Base-by-base conservation (phyloP, 1,140 invertebrate genomes). In the Euglossa dilemma region DNA sequence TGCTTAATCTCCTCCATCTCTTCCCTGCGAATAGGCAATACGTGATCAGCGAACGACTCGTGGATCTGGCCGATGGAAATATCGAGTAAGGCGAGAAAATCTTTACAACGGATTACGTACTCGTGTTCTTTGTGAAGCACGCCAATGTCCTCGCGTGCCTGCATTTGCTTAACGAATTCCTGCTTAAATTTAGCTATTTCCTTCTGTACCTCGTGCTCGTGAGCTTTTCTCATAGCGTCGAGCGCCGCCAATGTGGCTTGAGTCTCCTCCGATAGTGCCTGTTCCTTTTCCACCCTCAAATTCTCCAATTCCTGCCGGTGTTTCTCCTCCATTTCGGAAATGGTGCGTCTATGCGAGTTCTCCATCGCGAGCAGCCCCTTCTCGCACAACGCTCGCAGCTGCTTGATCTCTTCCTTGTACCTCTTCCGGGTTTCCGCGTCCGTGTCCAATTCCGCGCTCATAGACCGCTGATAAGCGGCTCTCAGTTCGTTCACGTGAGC, bases 191-290 rank as follows among this genome's bases (percentile, higher is more conserved):
- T 97, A 23, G 97, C 95, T 20, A 98, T 97, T 94, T 98, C 97
- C 70, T 97, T 96, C 89, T 98, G 97, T 43, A 99, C 97, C 92
- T 99, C 98, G 85, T 96, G 97, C 94, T 98, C 97, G 92, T 99
- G 98, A 2, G 98, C 98, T 93, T 98, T 98, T 61, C 97, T 95
- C 97, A 99, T 98, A 7, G 98, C 98, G 93, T 99, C 98, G 75
- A 99, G 93, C 23, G 98, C 98, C 84, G 96, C 96, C 73, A 97
- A 91, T 47, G 97, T 97, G 8, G 96, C 96, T 93, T 98, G 97
- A 11, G 98, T 98, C 94, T 98, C 98, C 93, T 98, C 98, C 23
- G 97, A 97, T 50, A 98, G 92, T 8, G 97, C 97, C 87, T 98
- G 97, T 91, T 98, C 98, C 91, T 98, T 98, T 89, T 98, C 98